phyloP scores from a whole-genome alignment of 2,797 vertebrate species.

The Holocentrus rufus region DNA sequence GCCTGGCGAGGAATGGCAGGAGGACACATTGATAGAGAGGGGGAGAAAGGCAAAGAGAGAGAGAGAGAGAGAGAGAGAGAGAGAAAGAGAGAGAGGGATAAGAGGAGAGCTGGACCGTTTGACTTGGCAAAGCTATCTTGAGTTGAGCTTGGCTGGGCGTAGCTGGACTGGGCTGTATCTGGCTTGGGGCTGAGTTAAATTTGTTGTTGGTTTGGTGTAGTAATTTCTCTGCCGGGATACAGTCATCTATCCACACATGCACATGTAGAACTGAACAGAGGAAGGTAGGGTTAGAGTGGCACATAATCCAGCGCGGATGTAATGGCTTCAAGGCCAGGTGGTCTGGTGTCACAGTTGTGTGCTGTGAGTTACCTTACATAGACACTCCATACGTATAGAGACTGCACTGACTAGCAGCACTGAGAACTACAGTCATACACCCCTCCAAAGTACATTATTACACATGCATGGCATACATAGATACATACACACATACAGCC shows the following conservation, averaged over 20 bases:
- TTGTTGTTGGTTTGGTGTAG: constrained; percentile 57
- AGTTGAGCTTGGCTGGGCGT: constrained; percentile 74
- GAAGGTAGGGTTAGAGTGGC: constrained; percentile 56
- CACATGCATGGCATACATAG: constrained; percentile 58
- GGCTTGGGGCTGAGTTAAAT: constrained; percentile 54
- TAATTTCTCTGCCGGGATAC: constrained; percentile 61
- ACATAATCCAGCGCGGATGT: constrained; percentile 65
- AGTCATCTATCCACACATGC: constrained; percentile 70
- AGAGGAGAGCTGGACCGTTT: constrained; percentile 60
- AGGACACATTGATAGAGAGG: not conserved
- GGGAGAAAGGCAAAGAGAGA: not conserved
- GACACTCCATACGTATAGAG: constrained; percentile 66
- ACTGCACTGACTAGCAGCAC: constrained; percentile 78
- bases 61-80: constrained; percentile 32
- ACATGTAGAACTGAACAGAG: constrained; percentile 56
- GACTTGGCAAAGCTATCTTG: constrained; percentile 72
- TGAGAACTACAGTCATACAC: constrained; percentile 61
- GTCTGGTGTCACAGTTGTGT: constrained; percentile 57
- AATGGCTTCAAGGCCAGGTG: constrained; percentile 50
- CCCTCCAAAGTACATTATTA: constrained; percentile 58
- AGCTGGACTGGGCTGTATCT: constrained; percentile 59
- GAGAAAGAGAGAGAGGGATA: constrained; percentile 33
- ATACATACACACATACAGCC: constrained; percentile 2
- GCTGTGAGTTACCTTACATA: constrained; percentile 63
- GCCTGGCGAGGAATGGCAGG: constrained; percentile 45